phyloP scores from a whole-genome alignment of 2,797 vertebrate species.

The Zenarchopterus dispar region DNA sequence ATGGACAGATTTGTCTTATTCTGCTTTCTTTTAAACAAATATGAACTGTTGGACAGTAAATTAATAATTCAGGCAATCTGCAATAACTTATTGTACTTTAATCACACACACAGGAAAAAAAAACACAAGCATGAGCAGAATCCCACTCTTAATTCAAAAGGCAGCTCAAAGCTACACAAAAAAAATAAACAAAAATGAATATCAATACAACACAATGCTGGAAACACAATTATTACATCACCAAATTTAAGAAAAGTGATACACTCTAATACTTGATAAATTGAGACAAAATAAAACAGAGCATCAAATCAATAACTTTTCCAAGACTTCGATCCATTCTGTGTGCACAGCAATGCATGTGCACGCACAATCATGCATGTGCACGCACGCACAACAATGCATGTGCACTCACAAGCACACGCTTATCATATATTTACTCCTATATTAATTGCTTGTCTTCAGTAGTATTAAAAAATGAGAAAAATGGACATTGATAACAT shows the following conservation, averaged over 20 bases:
- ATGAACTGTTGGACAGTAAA: constrained; percentile 4
- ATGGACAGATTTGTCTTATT: neutral
- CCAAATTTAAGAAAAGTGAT: constrained; percentile 47
- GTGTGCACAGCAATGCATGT: constrained; percentile 70
- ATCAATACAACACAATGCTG: constrained; percentile 18
- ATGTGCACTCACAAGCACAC: constrained; percentile 70
- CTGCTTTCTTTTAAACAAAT: constrained; percentile 2
- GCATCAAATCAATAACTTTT: constrained; percentile 70
- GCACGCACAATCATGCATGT: constrained; percentile 69
- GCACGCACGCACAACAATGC: constrained; percentile 68
- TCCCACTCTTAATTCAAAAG: constrained; percentile 71
- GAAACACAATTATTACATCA: constrained; percentile 48
- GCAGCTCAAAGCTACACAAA: constrained; percentile 73
- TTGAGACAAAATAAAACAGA: constrained; percentile 66
- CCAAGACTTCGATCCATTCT: constrained; percentile 60
- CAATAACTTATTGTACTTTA: constrained; percentile 90
- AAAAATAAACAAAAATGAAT: constrained; percentile 43
- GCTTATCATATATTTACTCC: constrained; percentile 71
- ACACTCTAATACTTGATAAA: constrained; percentile 62
- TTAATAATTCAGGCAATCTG: constrained; percentile 70
- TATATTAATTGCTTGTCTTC: constrained; percentile 81
- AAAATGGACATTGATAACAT: constrained; percentile 37
- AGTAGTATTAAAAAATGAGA: constrained; percentile 85
- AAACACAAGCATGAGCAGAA: constrained; percentile 75
- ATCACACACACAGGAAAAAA: constrained; percentile 79